Base-by-base conservation (phyloP, 37 sponge, comb jelly and placozoan species). In the Beroe ovata region DNA sequence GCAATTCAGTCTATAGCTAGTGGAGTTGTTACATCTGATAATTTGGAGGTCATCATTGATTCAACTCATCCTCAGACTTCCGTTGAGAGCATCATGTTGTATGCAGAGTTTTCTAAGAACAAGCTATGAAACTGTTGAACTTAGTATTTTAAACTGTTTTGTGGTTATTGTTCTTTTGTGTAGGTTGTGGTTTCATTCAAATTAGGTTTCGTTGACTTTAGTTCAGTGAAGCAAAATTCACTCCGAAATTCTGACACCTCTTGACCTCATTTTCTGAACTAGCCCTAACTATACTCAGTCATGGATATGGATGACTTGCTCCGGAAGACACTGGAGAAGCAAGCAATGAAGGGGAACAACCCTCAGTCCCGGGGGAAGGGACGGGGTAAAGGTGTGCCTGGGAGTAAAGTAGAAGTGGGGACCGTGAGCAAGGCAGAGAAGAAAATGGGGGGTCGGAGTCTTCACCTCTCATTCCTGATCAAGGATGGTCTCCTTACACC, bases 1-100 rank as follows among this genome's bases (percentile, higher is more conserved):
- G 97, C 93, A 29, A 88, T 95, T 91, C 72, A 40, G 88, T 94
- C 94, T 19, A 89, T 97, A 89, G 90, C 90, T 35, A 94, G 93
- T 36, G 90, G 93, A 64, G 95, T 95, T 11, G 30, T 60, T 0
- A 34, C 60, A 33, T 21, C 22, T 18, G 16, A 71, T 19, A 90
- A 95, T 22, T 0, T 22, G 0, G 34, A 39, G 59, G 64, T 59
- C 29, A 94, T 95, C 33, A 64, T 94, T 39, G 88, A 63, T 36
- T 25, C 60, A 4, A 81, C 95, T 0, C 39, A 64, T 19, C 97
- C 97, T 20, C 93, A 92, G 58, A 96, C 95, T 40, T 72, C 92
- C 29, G 21, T 38, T 14, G 64, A 60, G 22, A 89, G 88, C 0
- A 41, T 94, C 19, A 38, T 59, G 28, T 92, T 91, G 60, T 95